Evolutionary conservation across 1,140 invertebrate genomes (phyloP), one percentile per base, ranked within the genome.

Genomic region (Aethina tumida): DNA sequence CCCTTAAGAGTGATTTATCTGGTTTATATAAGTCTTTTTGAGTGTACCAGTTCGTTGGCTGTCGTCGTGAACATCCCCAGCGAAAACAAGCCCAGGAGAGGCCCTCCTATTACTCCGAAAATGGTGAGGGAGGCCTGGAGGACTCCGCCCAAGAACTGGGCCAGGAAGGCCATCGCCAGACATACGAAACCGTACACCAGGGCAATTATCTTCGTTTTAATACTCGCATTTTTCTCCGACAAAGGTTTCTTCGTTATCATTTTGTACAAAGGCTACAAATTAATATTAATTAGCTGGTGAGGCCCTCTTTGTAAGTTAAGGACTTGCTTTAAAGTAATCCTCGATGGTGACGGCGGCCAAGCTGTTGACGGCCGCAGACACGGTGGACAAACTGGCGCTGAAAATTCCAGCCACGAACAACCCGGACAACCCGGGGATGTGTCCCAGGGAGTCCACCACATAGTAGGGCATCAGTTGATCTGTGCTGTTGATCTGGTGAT

Each of bases 261-360:
- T 28, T 27, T 40, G 26, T 64, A 53, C 13, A 69, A 17, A 0
- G 66, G 66, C 59, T 62, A 39, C 36, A 57, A 52, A 32, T 47
- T 28, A 15, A 38, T 34, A 19, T n/a, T 4, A 9, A 14, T 14
- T 29, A 14, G n/a, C 4, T 28, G 5, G 5, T 28, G 14, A 28
- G 5, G 5, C 4, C 14, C 5, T 10, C 10, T 32, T 14, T 1
- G 6, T 32, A 1, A 7, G 7, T 15, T 19, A 12, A 34, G 12
- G 16, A 43, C 15, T 39, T 52, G 58, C 57, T 55, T 78, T 78
- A 2, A 84, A 58, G 52, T 86, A 87, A 64, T 92, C 88, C 53
- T 88, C 81, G 36, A 89, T 68, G 1, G 83, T 87, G n/a, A 92
- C 84, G 8, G 87, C 86, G 8, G 88, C 79, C 13, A 92, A 63